Evolutionary conservation across 2,113 vertebrate genomes (phyloP), one percentile per base, ranked within the genome.

Genomic region (Epinephelus lanceolatus): DNA sequence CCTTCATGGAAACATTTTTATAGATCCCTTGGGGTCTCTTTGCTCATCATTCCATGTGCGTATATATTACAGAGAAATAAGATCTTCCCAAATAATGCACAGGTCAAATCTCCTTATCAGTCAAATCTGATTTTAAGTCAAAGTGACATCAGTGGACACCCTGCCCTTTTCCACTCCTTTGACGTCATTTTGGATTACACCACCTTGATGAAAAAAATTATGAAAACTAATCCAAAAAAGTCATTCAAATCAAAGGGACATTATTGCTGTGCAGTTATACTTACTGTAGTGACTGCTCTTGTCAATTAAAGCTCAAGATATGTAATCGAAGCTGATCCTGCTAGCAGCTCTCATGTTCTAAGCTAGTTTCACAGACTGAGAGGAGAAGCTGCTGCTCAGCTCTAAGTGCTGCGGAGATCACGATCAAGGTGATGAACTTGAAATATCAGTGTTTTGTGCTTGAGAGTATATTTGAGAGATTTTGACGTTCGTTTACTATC

Each of bases 341-440:
- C 18, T 37, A 8, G 21, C 11, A 12, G 18, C 30, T 7, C 71
- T 45, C 42, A 52, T 10, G 18, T 7, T 53, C 4, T 15, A 9
- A 60, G 56, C 55, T 23, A 17, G 14, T 68, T 47, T 61, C 62
- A 33, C 59, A 33, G 13, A 37, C 55, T 68, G 67, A 71, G 8
- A 12, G n/a, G 55, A 61, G n/a, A 25, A 27, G 30, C n/a, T 68
- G 71, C 61, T 51, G 45, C 71, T 67, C 5, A 6, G 23, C 63
- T 61, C 27, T 1, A 37, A 27, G 27, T n/a, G 12, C 42, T 59
- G 5, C 18, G 8, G 42, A 37, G 21, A 42, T 52, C 52, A 60
- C 3, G n/a, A 65, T 23, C 27, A 21, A 84, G 56, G 47, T 69
- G 55, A 78, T 15, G n/a, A 83, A 40, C 27, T n/a, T 45, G 1